phyloP scores from a whole-genome alignment of 2,888 invertebrate genomes.

The Diaperis boleti region DNA sequence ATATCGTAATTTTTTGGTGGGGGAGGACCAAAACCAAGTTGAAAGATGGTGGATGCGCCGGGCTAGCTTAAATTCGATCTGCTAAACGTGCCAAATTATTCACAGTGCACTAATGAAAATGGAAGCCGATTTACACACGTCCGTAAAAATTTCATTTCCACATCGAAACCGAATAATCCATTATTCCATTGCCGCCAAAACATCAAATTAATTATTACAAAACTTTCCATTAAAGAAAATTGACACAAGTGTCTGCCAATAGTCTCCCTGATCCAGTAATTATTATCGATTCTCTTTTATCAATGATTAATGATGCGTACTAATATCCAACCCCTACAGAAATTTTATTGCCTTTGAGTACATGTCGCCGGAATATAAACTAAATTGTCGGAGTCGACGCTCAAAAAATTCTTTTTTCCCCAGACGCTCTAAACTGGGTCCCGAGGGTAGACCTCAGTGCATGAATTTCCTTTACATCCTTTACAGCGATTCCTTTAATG shows the following conservation, averaged over 20 bases:
- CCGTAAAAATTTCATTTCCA: background rate
- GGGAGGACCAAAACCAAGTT: background rate
- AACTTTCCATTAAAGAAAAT: background rate
- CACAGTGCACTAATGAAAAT: too few species aligned
- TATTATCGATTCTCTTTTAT: conserved; percentile 10
- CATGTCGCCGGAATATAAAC: conserved; percentile 27
- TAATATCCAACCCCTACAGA: background rate
- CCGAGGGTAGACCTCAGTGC: conserved; percentile 12
- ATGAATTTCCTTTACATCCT: conserved; percentile 28
- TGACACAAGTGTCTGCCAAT: background rate
- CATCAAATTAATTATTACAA: background rate
- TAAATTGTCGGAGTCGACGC: conserved; percentile 19
- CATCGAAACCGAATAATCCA: background rate
- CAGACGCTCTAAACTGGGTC: conserved; percentile 20
- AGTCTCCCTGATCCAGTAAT: too few species aligned
- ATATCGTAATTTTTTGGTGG: background rate
- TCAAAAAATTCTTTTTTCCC: conserved; percentile 31
- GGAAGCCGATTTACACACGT: too few species aligned
- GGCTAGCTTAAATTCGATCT: too few species aligned
- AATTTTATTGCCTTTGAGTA: conserved; percentile 21
- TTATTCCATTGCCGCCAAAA: background rate
- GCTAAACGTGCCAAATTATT: too few species aligned
- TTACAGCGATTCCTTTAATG: conserved; percentile 26
- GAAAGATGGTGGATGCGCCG: too few species aligned
- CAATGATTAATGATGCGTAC: conserved; percentile 9